Evolutionary conservation across 2,888 invertebrate genomes (phyloP), one percentile per base, ranked within the genome.

Genomic region (Andrena camellia): DNA sequence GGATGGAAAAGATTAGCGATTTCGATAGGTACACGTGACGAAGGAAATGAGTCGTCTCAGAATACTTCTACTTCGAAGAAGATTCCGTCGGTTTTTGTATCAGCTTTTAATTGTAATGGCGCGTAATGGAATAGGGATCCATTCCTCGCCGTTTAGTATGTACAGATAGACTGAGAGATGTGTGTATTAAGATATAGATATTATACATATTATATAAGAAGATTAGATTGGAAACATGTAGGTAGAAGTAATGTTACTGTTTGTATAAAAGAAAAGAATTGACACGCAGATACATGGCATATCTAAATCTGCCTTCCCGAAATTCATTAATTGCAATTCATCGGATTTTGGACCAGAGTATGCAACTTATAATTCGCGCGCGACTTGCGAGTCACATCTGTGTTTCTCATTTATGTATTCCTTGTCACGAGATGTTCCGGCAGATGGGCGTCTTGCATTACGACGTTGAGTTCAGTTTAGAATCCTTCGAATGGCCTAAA

Each of bases 121-220:
- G 84, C 69, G 62, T 69, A 80, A 80, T 75, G 79, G 50, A 76
- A 52, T 69, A 71, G 63, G 52, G 54, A 77, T 77, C 74, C 79
- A 54, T 85, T 87, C 13, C 81, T 83, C 85, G 86, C 84, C 74
- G 71, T 80, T 80, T 84, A 86, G 85, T 88, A 87, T 91, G 90
- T 92, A 91, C 90, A 92, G 92, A 90, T 92, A 91, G 90, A 91
- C 90, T 91, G 91, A 92, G 81, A 89, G 83, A 89, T 87, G 86
- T 83, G 88, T 86, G 88, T 88, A 88, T 88, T 85, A 87, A 78
- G 73, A 78, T 84, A 81, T 78, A 83, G 83, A 80, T 74, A 84
- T 79, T 76, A 81, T 84, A 84, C 64, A 73, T 76, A 73, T 70
- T 52, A 63, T 72, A 71, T 85, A 78, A 70, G 80, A 68, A 80